phyloP scores from a whole-genome alignment of 2,113 vertebrate genomes.

The Amblyopsis rosae region DNA sequence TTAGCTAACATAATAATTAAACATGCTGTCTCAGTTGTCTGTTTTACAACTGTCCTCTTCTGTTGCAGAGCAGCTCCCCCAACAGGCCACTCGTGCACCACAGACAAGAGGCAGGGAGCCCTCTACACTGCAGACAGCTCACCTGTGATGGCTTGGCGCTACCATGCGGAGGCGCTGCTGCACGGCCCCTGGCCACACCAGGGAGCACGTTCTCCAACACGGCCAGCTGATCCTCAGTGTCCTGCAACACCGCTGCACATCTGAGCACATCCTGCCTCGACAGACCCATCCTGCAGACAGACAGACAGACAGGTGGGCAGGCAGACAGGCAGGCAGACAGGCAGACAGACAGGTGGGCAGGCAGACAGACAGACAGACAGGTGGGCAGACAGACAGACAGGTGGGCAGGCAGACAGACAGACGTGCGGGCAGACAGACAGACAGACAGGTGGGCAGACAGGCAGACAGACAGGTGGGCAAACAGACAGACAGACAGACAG shows the following conservation, averaged over 20 bases:
- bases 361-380: too few species aligned
- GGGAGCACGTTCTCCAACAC: slow-evolving; percentile 78
- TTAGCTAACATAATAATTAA: too few species aligned
- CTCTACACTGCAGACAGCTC: background rate
- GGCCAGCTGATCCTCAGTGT: slow-evolving; percentile 76
- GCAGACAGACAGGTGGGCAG: too few species aligned
- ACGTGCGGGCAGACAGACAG: too few species aligned
- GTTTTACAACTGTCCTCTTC: slow-evolving; percentile 22
- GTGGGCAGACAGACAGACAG: too few species aligned
- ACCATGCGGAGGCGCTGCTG: background rate
- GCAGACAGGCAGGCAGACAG: too few species aligned
- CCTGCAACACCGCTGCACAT: slow-evolving; percentile 76
- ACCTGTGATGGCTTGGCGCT: background rate
- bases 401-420: too few species aligned
- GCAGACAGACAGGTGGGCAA: too few species aligned
- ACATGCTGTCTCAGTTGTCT: too few species aligned
- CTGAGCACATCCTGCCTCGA: slow-evolving; percentile 66
- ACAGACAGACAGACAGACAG: too few species aligned
- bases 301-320: background rate
- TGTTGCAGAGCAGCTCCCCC: slow-evolving; percentile 58
- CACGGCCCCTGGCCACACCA: background rate
- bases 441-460: too few species aligned
- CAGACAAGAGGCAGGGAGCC: background rate
- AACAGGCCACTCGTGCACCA: background rate
- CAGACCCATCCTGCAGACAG: slow-evolving; percentile 30